phyloP scores from a whole-genome alignment of 2,888 invertebrate species.

The Anthophora plumipes region DNA sequence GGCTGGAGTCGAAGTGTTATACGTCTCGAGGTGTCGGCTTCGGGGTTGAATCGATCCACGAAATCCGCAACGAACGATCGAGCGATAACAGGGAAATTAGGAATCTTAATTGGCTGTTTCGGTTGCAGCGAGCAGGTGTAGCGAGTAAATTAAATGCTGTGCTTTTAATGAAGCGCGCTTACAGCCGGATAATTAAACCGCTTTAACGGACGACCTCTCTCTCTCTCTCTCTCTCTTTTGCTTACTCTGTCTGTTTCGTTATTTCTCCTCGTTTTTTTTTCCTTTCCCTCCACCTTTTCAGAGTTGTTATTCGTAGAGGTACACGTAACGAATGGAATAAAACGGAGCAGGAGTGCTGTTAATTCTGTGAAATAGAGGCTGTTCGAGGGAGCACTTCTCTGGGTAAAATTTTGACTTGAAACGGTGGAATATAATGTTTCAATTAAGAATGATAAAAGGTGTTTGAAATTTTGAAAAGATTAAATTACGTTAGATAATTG shows the following conservation, averaged over 20 bases:
- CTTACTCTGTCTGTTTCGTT: too few relatives aligned
- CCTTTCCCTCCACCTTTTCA: not conserved
- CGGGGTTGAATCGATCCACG: not conserved
- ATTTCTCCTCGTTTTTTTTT: not conserved
- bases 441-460: too few relatives aligned
- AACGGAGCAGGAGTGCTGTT: not conserved
- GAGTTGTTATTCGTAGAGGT: not conserved
- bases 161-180: slow-evolving; percentile 49
- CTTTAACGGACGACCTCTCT: slow-evolving; percentile 9
- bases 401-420: too few relatives aligned
- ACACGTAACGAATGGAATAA: not conserved
- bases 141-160: slow-evolving; percentile 43
- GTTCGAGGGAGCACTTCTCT: too few relatives aligned
- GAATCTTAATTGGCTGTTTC: slow-evolving; percentile 47
- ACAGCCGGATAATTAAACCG: slow-evolving; percentile 34
- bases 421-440: too few relatives aligned
- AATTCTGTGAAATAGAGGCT: not conserved
- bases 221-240: not conserved
- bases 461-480: too few relatives aligned
- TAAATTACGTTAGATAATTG: too few relatives aligned
- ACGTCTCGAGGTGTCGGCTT: slow-evolving; percentile 12
- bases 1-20: too few relatives aligned
- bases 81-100: slow-evolving; percentile 55
- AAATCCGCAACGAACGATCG: slow-evolving; percentile 18
- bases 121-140: slow-evolving; percentile 37